Evolutionary conservation across 2,888 invertebrate genomes (phyloP), one percentile per base, ranked within the genome.

Genomic region (Athripsodes cinereus): DNA sequence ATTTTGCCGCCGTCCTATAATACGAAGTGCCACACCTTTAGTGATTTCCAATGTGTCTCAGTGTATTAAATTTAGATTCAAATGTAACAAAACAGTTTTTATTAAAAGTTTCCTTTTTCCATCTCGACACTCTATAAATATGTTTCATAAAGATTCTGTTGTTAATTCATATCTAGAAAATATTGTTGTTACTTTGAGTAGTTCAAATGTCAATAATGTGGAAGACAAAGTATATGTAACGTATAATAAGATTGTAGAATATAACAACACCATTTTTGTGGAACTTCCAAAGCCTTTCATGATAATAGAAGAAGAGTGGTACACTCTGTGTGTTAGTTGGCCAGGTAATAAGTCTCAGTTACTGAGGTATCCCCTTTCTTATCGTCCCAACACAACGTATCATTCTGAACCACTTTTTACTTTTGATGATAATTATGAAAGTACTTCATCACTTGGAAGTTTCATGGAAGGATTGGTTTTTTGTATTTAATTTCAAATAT

Each of bases 401-500:
- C 70, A 72, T 47, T 44, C 52, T 3, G 74, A 70, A 62, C 71
- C 75, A 22, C 67, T 68, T 53, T 72, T 79, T 68, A 72, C 74
- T 62, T 79, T 78, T 72, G 75, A 77, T 64, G 79, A 79, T 63
- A 65, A 72, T 57, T 66, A 68, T 40, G 65, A 69, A 40, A 64
- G 66, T 61, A 65, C 70, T 58, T 69, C 48, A 44, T 50, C 55
- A 2, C 55, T 70, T 64, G 76, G 77, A 19, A 76, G 77, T 67
- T 78, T 78, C 64, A 68, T 79, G 22, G 72, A 70, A 66, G 75
- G 74, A 1, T 67, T 79, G 57, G 76, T 74, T 66, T 78, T 72
- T 70, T 76, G 77, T 67, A 67, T 78, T 64, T 78, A 69, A 71
- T 26, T 10, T 26, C 10, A 26, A n/a, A n/a, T n/a, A n/a, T n/a